Percentiles rank a stretch among this genome's conserved stretches.
Conservation (phyloP, 2,888 invertebrate species). For the Cheilosia scutellata region DNA sequence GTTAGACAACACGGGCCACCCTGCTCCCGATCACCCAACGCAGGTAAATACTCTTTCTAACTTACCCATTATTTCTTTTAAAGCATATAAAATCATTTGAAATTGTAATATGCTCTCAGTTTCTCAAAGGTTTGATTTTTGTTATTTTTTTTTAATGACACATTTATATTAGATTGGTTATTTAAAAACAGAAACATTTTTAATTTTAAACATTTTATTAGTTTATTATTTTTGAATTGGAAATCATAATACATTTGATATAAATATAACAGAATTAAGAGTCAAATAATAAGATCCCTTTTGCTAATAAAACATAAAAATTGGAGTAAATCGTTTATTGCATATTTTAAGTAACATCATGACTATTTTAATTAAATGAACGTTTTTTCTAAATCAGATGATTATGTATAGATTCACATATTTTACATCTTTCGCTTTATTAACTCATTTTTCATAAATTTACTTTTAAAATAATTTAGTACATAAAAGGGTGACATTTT, state of each 20-base stretch:
- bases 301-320: not conserved
- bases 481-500: slow-evolving; percentile 3
- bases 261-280: not conserved
- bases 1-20: slow-evolving; percentile 94
- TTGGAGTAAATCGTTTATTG: not conserved
- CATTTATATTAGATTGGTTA: slow-evolving; percentile 4
- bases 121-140: slow-evolving; percentile 25
- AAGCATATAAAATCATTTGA: slow-evolving; percentile 62
- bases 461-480: not conserved
- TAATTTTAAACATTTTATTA: not conserved
- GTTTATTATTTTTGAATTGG: not conserved
- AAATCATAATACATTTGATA: not conserved
- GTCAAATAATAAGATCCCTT: not conserved
- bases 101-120: slow-evolving; percentile 57
- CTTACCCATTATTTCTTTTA: slow-evolving; percentile 66
- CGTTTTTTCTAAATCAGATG: not conserved
- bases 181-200: not conserved
- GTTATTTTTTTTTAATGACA: slow-evolving; percentile 20
- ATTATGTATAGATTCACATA: not conserved
- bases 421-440: slow-evolving; percentile 5
- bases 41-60: slow-evolving; percentile 87
- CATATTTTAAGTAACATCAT: not conserved
- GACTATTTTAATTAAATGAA: not conserved
- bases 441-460: not conserved
- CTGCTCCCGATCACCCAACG: slow-evolving; percentile 89